Conservation (phyloP, 1,140 invertebrate genomes). For the Nymphalis io region DNA sequence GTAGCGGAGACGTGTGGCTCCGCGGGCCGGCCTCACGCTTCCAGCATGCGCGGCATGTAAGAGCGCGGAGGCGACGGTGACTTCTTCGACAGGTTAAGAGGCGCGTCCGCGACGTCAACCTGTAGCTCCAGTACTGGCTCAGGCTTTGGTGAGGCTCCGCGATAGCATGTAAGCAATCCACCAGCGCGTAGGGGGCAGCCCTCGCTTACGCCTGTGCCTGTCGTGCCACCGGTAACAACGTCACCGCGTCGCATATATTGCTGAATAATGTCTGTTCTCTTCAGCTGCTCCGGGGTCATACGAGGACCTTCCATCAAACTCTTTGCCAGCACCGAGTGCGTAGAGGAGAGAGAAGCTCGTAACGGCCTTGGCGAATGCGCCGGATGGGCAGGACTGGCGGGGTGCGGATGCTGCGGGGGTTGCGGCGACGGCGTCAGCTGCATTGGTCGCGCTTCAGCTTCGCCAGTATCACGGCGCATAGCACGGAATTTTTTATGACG, state of each 20-base stretch:
- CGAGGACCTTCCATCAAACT: constrained; percentile 93
- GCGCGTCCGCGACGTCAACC: constrained; percentile 89
- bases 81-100: constrained; percentile 93
- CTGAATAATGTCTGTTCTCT: constrained; percentile 93
- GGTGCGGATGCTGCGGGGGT: constrained; percentile 73
- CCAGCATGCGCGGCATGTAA: constrained; percentile 81
- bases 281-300: constrained; percentile 93
- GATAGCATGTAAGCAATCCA: constrained; percentile 60
- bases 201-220: constrained; percentile 48
- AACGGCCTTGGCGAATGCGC: constrained; percentile 73
- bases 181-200: constrained; percentile 62
- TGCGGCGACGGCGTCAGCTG: constrained; percentile 63
- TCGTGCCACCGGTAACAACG: constrained; percentile 49
- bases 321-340: constrained; percentile 92
- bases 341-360: constrained; percentile 85
- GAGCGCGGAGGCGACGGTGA: constrained; percentile 86
- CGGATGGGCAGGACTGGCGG: constrained; percentile 78
- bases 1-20: constrained; percentile 74
- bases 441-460: constrained; percentile 82
- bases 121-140: constrained; percentile 84
- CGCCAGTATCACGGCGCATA: constrained; percentile 88
- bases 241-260: constrained; percentile 92
- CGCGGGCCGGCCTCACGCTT: constrained; percentile 81
- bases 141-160: constrained; percentile 75
- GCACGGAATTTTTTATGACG: constrained; percentile 97